A percentile compares a stretch with the other conserved stretches of the same genome.
Conservation (phyloP, 2,113 vertebrate genomes). For the Forbesichthys papilliferus region DNA sequence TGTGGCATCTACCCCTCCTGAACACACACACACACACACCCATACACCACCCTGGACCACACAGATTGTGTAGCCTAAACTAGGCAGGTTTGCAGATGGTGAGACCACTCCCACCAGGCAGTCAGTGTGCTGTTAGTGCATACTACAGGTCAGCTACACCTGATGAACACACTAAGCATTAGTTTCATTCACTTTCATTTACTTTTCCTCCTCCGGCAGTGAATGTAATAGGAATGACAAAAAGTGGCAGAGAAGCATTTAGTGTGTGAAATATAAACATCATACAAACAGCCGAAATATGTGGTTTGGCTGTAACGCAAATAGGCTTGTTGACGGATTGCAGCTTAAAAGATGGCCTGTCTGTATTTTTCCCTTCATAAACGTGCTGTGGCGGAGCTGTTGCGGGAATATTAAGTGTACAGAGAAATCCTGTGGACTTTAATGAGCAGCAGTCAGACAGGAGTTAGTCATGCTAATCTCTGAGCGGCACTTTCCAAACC, state of each 20-base stretch:
- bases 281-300: too few species aligned
- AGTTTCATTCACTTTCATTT: too few species aligned
- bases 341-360: too few species aligned
- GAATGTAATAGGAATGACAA: too few species aligned
- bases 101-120: constrained; percentile 12
- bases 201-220: too few species aligned
- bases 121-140: background rate
- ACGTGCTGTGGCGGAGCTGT: constrained; percentile 2
- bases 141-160: too few species aligned
- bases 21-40: background rate
- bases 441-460: constrained; percentile 54
- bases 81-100: constrained; percentile 14
- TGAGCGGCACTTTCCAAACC: constrained; percentile 36
- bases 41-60: constrained; percentile 22
- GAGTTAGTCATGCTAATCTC: constrained; percentile 52
- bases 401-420: constrained; percentile 8
- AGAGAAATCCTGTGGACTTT: constrained; percentile 42
- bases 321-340: too few species aligned
- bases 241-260: too few species aligned
- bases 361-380: background rate
- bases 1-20: background rate
- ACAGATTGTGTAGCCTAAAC: background rate
- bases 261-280: too few species aligned
- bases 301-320: too few species aligned
- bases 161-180: too few species aligned